Conservation (phyloP, 2,888 invertebrate genomes). For the Axea sp. region DNA sequence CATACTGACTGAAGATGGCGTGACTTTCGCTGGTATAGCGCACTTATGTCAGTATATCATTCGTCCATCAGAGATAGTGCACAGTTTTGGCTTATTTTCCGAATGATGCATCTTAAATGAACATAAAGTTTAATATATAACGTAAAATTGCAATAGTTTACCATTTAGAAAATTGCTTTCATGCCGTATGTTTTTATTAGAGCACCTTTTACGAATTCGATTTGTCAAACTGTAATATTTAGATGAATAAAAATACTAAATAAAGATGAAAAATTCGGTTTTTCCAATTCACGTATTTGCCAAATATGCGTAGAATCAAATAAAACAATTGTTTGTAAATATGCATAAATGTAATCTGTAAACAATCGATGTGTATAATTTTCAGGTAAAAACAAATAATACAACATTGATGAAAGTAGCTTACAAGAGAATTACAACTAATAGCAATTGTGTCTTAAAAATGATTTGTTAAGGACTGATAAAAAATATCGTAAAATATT, state of each 20-base stretch:
- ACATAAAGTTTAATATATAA: constrained; percentile 40
- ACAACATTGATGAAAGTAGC: too few relatives aligned
- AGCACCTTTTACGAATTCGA: constrained; percentile 18
- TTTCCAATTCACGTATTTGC: background rate
- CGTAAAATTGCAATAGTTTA: constrained; percentile 21
- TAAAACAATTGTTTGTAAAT: too few relatives aligned
- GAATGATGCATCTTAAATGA: constrained; percentile 44
- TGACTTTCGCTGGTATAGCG: constrained; percentile 8
- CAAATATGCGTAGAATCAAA: too few relatives aligned
- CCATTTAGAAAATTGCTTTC: constrained; percentile 21
- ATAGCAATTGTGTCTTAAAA: too few relatives aligned
- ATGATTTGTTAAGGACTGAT: too few relatives aligned
- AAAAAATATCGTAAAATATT: too few relatives aligned
- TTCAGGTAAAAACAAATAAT: too few relatives aligned
- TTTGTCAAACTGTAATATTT: constrained; percentile 10
- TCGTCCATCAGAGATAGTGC: constrained; percentile 44
- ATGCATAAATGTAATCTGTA: too few relatives aligned
- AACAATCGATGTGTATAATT: too few relatives aligned
- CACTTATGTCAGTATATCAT: constrained; percentile 28
- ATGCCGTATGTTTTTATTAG: constrained; percentile 20
- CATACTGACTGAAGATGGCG: constrained; percentile 21
- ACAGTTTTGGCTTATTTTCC: constrained; percentile 39
- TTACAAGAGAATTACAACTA: too few relatives aligned
- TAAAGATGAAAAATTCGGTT: constrained; percentile 25
- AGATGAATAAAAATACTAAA: constrained; percentile 14